Base-by-base conservation (phyloP, 2,888 invertebrate species). In the Eilema caniola region DNA sequence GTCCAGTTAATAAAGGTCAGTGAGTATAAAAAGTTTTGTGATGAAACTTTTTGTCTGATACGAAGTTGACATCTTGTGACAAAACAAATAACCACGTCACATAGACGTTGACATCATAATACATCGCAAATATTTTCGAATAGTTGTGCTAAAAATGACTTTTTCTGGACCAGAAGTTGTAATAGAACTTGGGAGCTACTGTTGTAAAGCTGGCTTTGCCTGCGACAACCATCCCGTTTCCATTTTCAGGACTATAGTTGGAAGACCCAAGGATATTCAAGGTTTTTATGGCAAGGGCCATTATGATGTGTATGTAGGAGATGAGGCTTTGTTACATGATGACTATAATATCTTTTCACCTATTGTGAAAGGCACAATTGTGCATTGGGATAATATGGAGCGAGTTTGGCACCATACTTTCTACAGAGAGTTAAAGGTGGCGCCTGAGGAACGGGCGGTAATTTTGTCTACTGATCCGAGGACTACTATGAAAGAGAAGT, bases 351-450 rank as follows among this genome's bases (percentile, higher is more conserved):
- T 93, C 1, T 82, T 62, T 69, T 77, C 76, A 4, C 94, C 94
- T 0, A 86, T 95, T 0, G 79, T 77, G 5, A 81, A 82, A 0
- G 94, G 95, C 0, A 82, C 78, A 16, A 91, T 94, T 11, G 86
- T 86, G 0, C 89, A 94, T 57, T 95, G 95, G 95, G 93, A 95
- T 68, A 88, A 95, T 62, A 93, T 94, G 89, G 94, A 95, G 79
- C 83, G 94, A 37, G 82, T 94, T 31, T 92, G 94, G 91, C 93
- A 94, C 67, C 90, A 94, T 68, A 76, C 90, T 8, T 90, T 89
- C 70, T 95, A 94, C 41, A 87, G 80, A 24, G 94, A 94, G 75
- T 80, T 95, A 62, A 94, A 89, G 73, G 92, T 88, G 0, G 94
- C 94, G 0, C 94, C 94, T 0, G 94, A 95, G 77, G 94, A 94